Conservation (phyloP, 2,888 invertebrate genomes). For the Spisula solida region DNA sequence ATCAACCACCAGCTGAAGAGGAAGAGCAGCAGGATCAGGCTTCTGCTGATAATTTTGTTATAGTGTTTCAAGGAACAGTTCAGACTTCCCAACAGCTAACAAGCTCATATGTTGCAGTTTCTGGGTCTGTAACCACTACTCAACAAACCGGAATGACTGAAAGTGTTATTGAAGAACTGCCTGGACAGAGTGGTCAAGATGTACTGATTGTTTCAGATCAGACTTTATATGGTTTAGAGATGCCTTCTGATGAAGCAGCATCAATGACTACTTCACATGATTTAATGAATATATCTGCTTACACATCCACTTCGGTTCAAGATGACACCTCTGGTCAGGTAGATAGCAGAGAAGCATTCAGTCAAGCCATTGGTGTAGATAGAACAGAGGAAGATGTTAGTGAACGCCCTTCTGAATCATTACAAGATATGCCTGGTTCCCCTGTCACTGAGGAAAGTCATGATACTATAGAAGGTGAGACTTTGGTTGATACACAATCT, state of each 20-base stretch:
- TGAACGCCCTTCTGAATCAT: slow-evolving; percentile 61
- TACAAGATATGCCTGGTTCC: slow-evolving; percentile 57
- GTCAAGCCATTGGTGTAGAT: slow-evolving; percentile 67
- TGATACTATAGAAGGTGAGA: slow-evolving; percentile 63
- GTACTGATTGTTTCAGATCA: slow-evolving; percentile 81
- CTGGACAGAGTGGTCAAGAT: slow-evolving; percentile 75
- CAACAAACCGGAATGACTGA: slow-evolving; percentile 71
- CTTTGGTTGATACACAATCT: slow-evolving; percentile 35
- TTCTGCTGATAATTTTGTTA: slow-evolving; percentile 44
- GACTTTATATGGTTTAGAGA: slow-evolving; percentile 87
- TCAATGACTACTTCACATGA: slow-evolving; percentile 76
- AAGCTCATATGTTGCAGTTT: slow-evolving; percentile 30
- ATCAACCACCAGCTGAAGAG: slow-evolving; percentile 43
- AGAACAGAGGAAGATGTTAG: slow-evolving; percentile 65
- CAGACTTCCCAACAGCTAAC: slow-evolving; percentile 45
- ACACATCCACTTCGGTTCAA: slow-evolving; percentile 65
- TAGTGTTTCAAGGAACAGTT: slow-evolving; percentile 40
- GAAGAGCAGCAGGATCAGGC: slow-evolving; percentile 51
- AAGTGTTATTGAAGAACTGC: slow-evolving; percentile 79
- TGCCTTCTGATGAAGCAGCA: slow-evolving; percentile 86
- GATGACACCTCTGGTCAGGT: slow-evolving; percentile 75
- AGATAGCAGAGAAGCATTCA: slow-evolving; percentile 68
- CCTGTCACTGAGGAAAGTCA: slow-evolving; percentile 67
- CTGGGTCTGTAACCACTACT: slow-evolving; percentile 49
- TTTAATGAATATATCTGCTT: slow-evolving; percentile 72